Conservation (phyloP, 1,140 invertebrate genomes). For the Neoseiulus cucumeris region DNA sequence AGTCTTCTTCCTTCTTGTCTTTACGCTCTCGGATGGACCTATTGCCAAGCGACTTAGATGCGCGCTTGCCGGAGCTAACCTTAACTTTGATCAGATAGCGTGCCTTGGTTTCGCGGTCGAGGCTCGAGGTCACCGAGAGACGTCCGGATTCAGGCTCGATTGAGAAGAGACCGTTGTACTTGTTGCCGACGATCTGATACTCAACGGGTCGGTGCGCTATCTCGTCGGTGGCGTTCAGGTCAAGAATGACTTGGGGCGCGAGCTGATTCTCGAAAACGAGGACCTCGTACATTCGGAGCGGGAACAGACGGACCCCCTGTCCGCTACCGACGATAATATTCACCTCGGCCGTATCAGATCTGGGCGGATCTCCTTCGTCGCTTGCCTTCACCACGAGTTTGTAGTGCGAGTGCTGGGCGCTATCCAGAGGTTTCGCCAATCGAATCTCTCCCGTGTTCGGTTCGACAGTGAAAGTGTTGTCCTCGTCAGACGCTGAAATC, state of each 20-base stretch:
- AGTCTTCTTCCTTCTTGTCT: neutral
- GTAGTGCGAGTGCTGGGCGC: constrained; percentile 82
- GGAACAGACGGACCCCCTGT: constrained; percentile 24
- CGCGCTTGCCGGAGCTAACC: constrained; percentile 16
- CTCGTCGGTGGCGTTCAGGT: constrained; percentile 25
- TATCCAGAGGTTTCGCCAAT: constrained; percentile 77
- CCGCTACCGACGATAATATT: constrained; percentile 25
- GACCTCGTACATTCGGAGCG: constrained; percentile 23
- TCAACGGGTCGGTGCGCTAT: constrained; percentile 19
- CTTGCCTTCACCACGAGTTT: constrained; percentile 67
- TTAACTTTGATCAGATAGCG: constrained; percentile 23
- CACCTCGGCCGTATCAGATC: constrained; percentile 23
- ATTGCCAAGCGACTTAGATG: neutral
- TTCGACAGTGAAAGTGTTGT: constrained; percentile 23
- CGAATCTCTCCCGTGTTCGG: constrained; percentile 78
- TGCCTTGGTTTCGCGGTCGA: constrained; percentile 23
- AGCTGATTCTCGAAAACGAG: constrained; percentile 22
- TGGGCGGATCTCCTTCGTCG: constrained; percentile 22
- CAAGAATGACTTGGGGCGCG: constrained; percentile 21
- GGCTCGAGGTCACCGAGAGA: constrained; percentile 21
- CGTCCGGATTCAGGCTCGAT: constrained; percentile 22
- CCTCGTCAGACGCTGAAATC: constrained; percentile 20
- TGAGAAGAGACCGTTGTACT: constrained; percentile 22
- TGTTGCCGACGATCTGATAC: constrained; percentile 22
- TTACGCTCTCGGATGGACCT: neutral